Base-by-base conservation (phyloP, 2,797 vertebrate species). In the Lepilemur ruficaudatus region DNA sequence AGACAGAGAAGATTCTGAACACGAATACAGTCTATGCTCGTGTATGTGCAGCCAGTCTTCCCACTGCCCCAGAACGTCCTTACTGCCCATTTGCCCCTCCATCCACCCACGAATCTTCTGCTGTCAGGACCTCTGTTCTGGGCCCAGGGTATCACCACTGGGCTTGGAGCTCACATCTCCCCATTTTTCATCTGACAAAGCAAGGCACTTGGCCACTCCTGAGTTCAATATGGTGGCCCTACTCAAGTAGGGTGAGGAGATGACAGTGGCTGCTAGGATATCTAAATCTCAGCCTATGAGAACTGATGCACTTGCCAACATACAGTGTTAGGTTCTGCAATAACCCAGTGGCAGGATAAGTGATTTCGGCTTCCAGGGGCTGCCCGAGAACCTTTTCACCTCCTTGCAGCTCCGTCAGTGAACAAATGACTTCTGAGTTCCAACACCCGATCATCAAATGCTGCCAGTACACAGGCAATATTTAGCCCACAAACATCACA, bases 21-120 rank as follows among this genome's bases (percentile, higher is more conserved):
- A 41, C 1, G 9, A 50, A 43, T 9, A 32, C 2, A 10, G 35
- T 17, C 17, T 7, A 46, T 1, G 1, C 11, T 0, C 1, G 15
- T 4, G 35, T 7, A 20, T 2, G 2, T 0, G 6, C 2, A 4
- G 48, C 30, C 20, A 7, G 30, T 52, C 2, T 17, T 7, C 41
- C 48, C 17, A 0, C 10, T 2, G 18, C 30, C 23, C 41, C 2
- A 11, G 76, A 41, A 25, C 7, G 2, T 15, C 0, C 0, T 7
- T 5, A 28, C 23, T 1, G 38, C 5, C 46, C 50, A 22, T n/a
- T 4, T 28, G 28, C 32, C 12, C 14, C 12, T 7, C 9, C 25
- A 23, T 1, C 43, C 4, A 3, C 38, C 9, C 4, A 0, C 2
- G 9, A 32, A 23, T 83, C 83, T 22, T 17, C 22, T 15, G 63